Percentiles rank a stretch among this genome's conserved stretches.
These are phyloP conservation scores for Semotilus atromaculatus DNA, from an alignment of 2,797 vertebrate species.

Conservation along the genomic window DNA sequence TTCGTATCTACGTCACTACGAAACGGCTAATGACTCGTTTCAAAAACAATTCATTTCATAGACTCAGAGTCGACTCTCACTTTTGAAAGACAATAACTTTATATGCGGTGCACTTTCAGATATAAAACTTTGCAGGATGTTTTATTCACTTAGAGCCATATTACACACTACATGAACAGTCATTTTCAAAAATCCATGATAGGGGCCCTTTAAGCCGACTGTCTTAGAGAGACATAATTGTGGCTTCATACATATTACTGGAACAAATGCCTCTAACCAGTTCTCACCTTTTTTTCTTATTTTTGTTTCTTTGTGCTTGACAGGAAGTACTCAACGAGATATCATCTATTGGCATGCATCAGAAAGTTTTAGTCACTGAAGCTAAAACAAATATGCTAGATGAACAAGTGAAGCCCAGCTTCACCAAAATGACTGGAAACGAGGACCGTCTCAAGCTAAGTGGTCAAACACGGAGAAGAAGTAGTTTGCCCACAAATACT, in stretches of 20 bases:
- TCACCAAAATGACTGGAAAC: constrained; percentile 59
- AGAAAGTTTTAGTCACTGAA: constrained; percentile 89
- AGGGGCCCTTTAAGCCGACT: background rate
- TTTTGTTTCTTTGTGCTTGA: constrained; percentile 4
- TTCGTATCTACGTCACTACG: no score
- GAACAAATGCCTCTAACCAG: background rate
- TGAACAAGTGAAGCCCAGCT: constrained; percentile 68
- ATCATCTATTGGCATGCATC: constrained; percentile 82
- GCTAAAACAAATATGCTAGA: constrained; percentile 80
- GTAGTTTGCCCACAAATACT: constrained; percentile 77
- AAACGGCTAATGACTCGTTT: no score
- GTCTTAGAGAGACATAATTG: background rate
- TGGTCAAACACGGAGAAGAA: constrained; percentile 73
- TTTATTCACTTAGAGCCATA: no score
- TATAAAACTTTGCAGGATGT: no score
- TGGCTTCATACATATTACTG: background rate
- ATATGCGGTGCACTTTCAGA: no score
- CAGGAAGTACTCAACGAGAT: constrained; percentile 62
- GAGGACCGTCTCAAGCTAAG: constrained; percentile 66
- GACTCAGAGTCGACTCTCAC: no score
- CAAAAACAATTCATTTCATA: no score
- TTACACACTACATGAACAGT: no score
- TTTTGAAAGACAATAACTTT: no score
- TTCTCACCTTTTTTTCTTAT: background rate
- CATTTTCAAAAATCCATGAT: no score